These are phyloP conservation scores for Cololabis saira DNA, from an alignment of 2,113 vertebrate species.

Conservation along the genomic window DNA sequence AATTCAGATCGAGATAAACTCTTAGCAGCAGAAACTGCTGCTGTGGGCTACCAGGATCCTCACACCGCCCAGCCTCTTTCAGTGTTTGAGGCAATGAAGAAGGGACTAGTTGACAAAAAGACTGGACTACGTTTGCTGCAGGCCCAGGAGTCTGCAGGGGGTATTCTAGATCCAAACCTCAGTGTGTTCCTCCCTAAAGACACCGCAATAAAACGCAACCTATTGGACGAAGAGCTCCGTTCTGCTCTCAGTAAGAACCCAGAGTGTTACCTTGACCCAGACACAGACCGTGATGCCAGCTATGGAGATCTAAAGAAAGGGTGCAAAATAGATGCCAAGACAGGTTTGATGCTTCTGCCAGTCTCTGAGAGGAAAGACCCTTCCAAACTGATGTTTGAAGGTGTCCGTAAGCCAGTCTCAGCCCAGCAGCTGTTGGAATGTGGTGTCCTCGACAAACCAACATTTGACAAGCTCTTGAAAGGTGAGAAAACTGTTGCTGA, in stretches of 20 bases:
- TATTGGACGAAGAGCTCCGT: constrained; percentile 85
- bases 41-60: constrained; percentile 90
- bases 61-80: constrained; percentile 83
- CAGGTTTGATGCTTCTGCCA: constrained; percentile 86
- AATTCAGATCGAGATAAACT: constrained; percentile 85
- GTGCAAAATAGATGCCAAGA: constrained; percentile 55
- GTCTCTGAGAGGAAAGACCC: constrained; percentile 83
- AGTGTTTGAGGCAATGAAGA: constrained; percentile 89
- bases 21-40: constrained; percentile 84
- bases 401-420: constrained; percentile 91
- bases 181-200: constrained; percentile 92
- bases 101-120: constrained; percentile 85
- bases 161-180: constrained; percentile 88
- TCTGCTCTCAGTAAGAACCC: neutral
- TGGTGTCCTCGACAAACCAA: constrained; percentile 84
- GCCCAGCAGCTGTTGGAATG: constrained; percentile 86
- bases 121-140: constrained; percentile 88
- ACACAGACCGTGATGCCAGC: neutral
- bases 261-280: constrained; percentile 2
- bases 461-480: constrained; percentile 83
- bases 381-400: constrained; percentile 89
- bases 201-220: constrained; percentile 83
- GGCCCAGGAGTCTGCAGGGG: constrained; percentile 89
- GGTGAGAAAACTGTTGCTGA: constrained; percentile 87
- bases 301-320: constrained; percentile 63